These are phyloP conservation scores for Mantis religiosa DNA, from an alignment of 2,888 invertebrate species.

Conservation along the genomic window DNA sequence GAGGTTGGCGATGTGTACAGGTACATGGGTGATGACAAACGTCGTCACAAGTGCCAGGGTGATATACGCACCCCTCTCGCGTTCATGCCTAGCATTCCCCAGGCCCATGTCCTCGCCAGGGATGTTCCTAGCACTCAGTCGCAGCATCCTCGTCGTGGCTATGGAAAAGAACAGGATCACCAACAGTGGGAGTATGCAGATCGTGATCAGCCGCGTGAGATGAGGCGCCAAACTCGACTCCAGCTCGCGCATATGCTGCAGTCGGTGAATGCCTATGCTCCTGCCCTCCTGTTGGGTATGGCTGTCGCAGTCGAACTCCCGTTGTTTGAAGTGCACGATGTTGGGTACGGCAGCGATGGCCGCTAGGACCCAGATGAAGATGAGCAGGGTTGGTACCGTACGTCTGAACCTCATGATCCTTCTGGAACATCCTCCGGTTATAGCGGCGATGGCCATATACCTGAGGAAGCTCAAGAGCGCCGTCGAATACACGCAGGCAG, in stretches of 20 bases:
- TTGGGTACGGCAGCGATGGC: neutral
- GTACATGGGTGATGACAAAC: neutral
- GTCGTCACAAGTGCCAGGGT: neutral
- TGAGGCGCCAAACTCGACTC: neutral
- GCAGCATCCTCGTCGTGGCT: neutral
- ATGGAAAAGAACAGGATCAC: neutral
- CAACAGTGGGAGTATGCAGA: neutral
- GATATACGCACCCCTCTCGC: neutral
- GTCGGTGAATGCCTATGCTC: neutral
- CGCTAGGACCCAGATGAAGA: neutral
- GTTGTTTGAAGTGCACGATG: neutral
- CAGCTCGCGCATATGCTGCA: neutral
- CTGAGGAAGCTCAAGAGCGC: neutral
- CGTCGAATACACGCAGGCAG: neutral
- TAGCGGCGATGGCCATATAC: neutral
- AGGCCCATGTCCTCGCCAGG: neutral
- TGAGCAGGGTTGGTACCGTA: neutral
- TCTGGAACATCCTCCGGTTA: neutral
- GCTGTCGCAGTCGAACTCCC: neutral
- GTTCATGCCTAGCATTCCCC: neutral
- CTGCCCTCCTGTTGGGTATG: neutral
- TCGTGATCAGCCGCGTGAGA: neutral
- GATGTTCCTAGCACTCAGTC: neutral
- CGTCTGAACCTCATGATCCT: neutral
- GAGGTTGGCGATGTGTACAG: neutral